These are phyloP conservation scores for Acinonyx jubatus DNA, from an alignment of 2,113 vertebrate genomes.

Conservation along the genomic window DNA sequence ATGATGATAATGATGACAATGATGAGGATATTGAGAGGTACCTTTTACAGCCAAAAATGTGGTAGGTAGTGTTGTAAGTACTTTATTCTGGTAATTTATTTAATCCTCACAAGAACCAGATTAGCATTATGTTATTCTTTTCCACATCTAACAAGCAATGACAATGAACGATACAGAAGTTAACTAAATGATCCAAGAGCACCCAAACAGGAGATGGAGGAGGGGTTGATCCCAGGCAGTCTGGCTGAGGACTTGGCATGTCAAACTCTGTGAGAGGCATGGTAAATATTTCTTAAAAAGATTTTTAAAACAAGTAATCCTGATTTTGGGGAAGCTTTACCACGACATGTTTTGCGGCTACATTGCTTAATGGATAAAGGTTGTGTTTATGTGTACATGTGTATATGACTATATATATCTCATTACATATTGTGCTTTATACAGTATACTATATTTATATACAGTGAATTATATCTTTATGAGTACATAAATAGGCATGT, in stretches of 20 bases:
- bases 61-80: not conserved
- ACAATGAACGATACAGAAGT: not conserved
- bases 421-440: not conserved
- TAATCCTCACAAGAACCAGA: not conserved
- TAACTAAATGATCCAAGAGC: not conserved
- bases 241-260: not conserved
- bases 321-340: not conserved
- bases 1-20: not conserved
- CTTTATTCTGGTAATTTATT: not conserved
- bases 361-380: not conserved
- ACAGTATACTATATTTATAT: too few species aligned
- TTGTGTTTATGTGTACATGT: not conserved
- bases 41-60: not conserved
- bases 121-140: not conserved
- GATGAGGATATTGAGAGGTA: not conserved
- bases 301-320: not conserved
- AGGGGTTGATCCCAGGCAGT: not conserved
- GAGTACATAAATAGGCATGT: too few species aligned
- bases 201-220: not conserved
- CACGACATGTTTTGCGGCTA: not conserved
- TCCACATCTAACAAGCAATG: not conserved
- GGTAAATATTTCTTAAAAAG: not conserved
- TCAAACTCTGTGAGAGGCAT: not conserved
- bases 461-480: not conserved
- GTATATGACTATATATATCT: not conserved